Conservation (phyloP, 2,888 invertebrate genomes). For the Philopedon plagiatum region DNA sequence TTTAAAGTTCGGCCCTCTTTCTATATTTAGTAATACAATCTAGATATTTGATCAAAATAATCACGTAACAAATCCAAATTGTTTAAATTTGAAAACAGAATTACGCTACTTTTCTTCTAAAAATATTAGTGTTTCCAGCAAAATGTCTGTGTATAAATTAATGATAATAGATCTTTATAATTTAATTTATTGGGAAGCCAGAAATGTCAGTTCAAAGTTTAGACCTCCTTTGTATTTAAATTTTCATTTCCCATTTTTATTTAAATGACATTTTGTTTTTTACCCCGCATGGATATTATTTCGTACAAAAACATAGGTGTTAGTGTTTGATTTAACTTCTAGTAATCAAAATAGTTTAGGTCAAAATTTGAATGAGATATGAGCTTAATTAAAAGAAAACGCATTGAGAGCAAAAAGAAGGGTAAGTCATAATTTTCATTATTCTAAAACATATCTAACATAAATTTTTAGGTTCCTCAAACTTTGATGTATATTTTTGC, state of each 20-base stretch:
- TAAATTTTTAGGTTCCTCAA: too few relatives aligned
- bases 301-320: background rate
- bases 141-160: background rate
- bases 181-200: conserved; percentile 6
- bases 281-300: too few relatives aligned
- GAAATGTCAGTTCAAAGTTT: background rate
- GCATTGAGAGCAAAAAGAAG: conserved; percentile 40
- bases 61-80: too few relatives aligned
- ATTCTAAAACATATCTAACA: too few relatives aligned
- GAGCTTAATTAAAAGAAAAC: conserved; percentile 41
- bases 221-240: conserved; percentile 21
- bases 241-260: background rate
- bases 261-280: background rate
- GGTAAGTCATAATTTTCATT: conserved; percentile 30
- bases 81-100: too few relatives aligned
- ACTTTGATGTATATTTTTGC: too few relatives aligned
- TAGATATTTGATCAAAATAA: too few relatives aligned
- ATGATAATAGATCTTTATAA: background rate
- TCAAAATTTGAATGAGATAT: conserved; percentile 19
- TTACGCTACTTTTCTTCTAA: too few relatives aligned
- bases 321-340: background rate
- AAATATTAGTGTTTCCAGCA: background rate
- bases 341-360: conserved; percentile 4
- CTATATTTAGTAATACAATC: too few relatives aligned
- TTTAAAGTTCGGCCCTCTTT: too few relatives aligned